Evolutionary conservation across 2,888 invertebrate species (phyloP), one percentile per base, ranked within the genome.

Genomic region (Cybosia mesomella): DNA sequence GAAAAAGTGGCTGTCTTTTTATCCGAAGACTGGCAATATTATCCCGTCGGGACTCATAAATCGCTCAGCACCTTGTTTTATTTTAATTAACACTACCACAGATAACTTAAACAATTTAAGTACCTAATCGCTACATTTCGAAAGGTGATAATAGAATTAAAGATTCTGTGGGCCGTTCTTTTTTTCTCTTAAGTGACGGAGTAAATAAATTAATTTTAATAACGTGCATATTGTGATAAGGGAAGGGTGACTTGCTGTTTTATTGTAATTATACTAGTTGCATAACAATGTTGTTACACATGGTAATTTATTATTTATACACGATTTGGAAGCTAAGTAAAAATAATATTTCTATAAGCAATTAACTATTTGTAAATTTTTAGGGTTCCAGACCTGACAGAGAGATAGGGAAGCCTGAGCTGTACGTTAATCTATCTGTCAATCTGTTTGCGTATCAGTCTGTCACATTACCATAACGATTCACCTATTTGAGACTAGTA

Each of bases 31-130:
- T 64, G 76, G 75, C 71, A 72, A 49, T 49, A 79, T 74, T 66
- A 64, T 68, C 64, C 83, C 75, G 71, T 49, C 24, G 83, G 77
- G 81, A 57, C 67, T 73, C 61, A 85, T 86, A 84, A 85, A 84
- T 85, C 84, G 85, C 80, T 85, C 84, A 80, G 73, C 85, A 83
- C 87, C 87, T 87, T 89, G 89, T 90, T 87, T 84, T 86, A 89
- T 49, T 88, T 89, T 89, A 90, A 90, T 89, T 89, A 85, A 79
- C 70, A 71, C 74, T 66, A 69, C 49, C 77, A 65, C 82, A 80
- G 84, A 84, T 85, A 49, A 49, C 49, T 49, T n/a, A 49, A 83
- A 83, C 69, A 71, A 76, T 78, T 82, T 75, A n/a, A n/a, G n/a
- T n/a, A n/a, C n/a, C n/a, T n/a, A 72, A 75, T 72, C 58, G 18